Evolutionary conservation across 2,888 invertebrate genomes (phyloP), one percentile per base, ranked within the genome.

Genomic region (Calameuta filiformis): DNA sequence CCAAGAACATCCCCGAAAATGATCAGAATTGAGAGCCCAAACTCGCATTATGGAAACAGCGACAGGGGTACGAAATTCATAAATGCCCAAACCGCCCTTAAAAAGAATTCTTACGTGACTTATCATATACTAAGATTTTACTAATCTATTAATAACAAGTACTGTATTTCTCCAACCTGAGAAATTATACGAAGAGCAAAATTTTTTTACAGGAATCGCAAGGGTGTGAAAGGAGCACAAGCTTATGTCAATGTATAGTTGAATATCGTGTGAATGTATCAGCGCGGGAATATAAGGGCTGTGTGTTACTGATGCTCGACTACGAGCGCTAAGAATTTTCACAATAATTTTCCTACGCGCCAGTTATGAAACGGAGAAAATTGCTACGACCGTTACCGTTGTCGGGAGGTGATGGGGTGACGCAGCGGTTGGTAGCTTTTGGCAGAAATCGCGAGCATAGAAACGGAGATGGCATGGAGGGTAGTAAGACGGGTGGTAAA

Each of bases 291-390:
- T 56, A 2, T 23, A 56, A 23, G 23, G 56, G 23, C 6, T 56
- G 56, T 2, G 9, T 23, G n/a, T 56, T 9, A 56, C 56, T 56
- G 23, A 23, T 56, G 23, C 56, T 56, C 56, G 56, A 23, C 23
- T 40, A 56, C 56, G 23, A 56, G 56, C 56, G 23, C 23, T 23
- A 15, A 40, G 56, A 56, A 71, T 71, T 71, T 71, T 71, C 31
- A 34, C 31, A 12, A 71, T 71, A 71, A 71, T 71, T 71, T 71
- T 71, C 12, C 71, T 71, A 71, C 71, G 33, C 31, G 71, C 33
- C 71, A 34, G 31, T 34, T 71, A 34, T 34, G 71, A 71, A 71
- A 31, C 12, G 71, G 31, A 31, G 31, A 56, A 56, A 15, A 56
- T 56, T 56, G 56, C 56, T 56, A 56, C 56, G 23, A 23, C 56